These are phyloP conservation scores for Lampris incognitus DNA, from an alignment of 2,113 vertebrate species.

Conservation along the genomic window DNA sequence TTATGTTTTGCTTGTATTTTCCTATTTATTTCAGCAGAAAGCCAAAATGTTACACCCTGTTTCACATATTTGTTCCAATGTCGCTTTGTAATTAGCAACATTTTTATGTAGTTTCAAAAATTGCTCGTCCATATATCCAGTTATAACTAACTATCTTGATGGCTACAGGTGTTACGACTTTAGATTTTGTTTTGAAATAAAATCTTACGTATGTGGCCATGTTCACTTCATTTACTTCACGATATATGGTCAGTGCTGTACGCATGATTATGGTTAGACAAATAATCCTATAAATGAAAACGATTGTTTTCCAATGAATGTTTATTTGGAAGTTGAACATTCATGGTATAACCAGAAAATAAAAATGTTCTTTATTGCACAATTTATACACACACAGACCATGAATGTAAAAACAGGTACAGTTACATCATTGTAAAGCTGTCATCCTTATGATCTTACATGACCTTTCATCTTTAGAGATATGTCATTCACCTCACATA, in stretches of 20 bases:
- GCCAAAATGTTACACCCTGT: too few relatives aligned
- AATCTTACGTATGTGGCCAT: constrained; percentile 15
- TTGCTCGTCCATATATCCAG: too few relatives aligned
- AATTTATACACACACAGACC: not conserved
- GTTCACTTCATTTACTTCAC: not conserved
- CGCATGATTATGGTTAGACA: not conserved
- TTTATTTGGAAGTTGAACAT: not conserved
- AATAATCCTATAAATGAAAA: too few relatives aligned
- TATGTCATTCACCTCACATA: constrained; percentile 41
- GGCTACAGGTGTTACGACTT: constrained; percentile 41
- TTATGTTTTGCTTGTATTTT: constrained; percentile 58
- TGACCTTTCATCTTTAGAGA: constrained; percentile 26
- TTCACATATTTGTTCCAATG: too few relatives aligned
- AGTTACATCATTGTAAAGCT: not conserved
- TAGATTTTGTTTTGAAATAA: constrained; percentile 65
- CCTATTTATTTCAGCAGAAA: constrained; percentile 28
- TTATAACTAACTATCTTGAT: too few relatives aligned
- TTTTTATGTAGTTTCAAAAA: too few relatives aligned
- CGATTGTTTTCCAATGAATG: not conserved
- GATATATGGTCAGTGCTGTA: not conserved
- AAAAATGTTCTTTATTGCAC: not conserved
- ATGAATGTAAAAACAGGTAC: not conserved
- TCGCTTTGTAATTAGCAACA: too few relatives aligned
- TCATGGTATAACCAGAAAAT: not conserved
- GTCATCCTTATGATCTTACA: constrained; percentile 44